Conservation (phyloP, 2,797 vertebrate genomes). For the Propithecus perrieri region DNA sequence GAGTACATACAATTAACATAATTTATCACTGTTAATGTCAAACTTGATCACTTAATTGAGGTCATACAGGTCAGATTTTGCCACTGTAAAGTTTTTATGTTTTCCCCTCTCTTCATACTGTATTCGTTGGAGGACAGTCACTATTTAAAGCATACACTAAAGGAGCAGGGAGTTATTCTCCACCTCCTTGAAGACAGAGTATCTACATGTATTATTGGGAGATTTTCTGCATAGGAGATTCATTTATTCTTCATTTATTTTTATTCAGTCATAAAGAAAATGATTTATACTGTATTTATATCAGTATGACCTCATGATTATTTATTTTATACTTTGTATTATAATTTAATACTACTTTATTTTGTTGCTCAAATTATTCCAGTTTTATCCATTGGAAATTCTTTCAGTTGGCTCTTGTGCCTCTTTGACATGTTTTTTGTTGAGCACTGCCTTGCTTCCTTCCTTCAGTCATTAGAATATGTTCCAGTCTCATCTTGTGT, state of each 20-base stretch:
- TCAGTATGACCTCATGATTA: not conserved
- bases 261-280: not conserved
- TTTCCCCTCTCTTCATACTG: too few relatives aligned
- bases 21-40: not conserved
- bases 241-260: not conserved
- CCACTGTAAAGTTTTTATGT: not conserved
- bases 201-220: not conserved
- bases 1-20: not conserved
- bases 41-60: not conserved
- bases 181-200: not conserved
- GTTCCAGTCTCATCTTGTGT: not conserved
- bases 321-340: not conserved
- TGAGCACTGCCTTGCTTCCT: not conserved
- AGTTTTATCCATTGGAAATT: not conserved
- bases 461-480: not conserved
- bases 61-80: not conserved
- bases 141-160: not conserved
- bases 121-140: not conserved
- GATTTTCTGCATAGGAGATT: not conserved
- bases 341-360: not conserved
- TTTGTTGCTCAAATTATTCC: not conserved
- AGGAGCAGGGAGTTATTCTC: not conserved
- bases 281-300: not conserved
- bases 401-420: not conserved
- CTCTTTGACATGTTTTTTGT: not conserved